Base-by-base conservation (phyloP, 2,113 vertebrate genomes). In the Cottus gobio region DNA sequence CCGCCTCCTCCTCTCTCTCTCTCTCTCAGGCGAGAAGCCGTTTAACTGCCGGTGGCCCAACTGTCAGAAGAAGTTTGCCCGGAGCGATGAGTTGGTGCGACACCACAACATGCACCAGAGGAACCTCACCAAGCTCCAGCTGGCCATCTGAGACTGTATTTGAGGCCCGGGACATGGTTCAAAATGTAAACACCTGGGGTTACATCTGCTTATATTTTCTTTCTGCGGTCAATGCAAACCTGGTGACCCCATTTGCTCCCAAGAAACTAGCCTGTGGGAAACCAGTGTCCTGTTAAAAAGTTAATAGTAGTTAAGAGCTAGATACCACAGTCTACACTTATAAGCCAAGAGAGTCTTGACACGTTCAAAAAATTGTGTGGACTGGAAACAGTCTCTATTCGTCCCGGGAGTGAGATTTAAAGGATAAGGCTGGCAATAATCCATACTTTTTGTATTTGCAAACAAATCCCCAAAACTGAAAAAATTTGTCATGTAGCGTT, bases 41-140 rank as follows among this genome's bases (percentile, higher is more conserved):
- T 99, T 99, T 93, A 97, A 96, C 90, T 99, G 98, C 87, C 95
- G 98, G 88, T 99, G 98, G 98, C 98, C 97, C 28, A 99, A 97
- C 90, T 99, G 98, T 91, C 97, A 99, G 96, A 99, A 99, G 95
- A 99, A 99, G 93, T 99, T 99, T 89, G 98, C 98, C 85, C 96
- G 98, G 56, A 99, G 98, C 30, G 98, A 99, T 37, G 98, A 99
- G 92, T 87, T 99, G 91, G 98, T 99, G 87, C 96, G 98, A 74
- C 98, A 99, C 81, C 98, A 99, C 95, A 99, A 99, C 95, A 99
- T 99, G 98, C 98, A 99, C 92, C 98, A 99, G 96, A 97, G 98
- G 93, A 99, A 99, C 94, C 96, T 99, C 95, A 98, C 95, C 93
- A 99, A 99, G 73, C 97, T 99, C 13, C 98, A 99, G 94, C 90